phyloP scores from a whole-genome alignment of 2,797 vertebrate genomes.

The Diceros bicornis region DNA sequence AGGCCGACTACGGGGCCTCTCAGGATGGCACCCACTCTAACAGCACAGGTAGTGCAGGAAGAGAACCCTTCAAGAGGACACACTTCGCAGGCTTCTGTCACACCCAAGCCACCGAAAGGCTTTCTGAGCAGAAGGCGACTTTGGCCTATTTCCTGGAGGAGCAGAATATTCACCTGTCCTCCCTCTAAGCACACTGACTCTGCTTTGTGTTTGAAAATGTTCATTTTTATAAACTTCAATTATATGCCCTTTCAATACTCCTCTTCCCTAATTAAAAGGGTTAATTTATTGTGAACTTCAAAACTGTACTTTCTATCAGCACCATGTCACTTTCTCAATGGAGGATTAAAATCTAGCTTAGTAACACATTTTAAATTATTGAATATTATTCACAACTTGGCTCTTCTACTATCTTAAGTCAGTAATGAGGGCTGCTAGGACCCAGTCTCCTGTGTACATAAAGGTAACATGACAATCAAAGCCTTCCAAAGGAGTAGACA shows the following conservation, averaged over 20 bases:
- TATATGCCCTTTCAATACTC: neutral
- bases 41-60: rapidly evolving
- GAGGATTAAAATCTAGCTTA: neutral
- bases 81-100: rapidly evolving
- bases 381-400: neutral
- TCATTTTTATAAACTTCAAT: neutral
- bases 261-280: neutral
- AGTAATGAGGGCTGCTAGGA: neutral
- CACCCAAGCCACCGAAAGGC: rapidly evolving
- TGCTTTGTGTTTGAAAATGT: neutral
- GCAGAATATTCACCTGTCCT: neutral
- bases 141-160: neutral
- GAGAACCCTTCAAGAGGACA: rapidly evolving
- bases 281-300: neutral
- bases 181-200: too few relatives aligned
- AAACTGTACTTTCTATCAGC: neutral
- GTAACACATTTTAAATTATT: rapidly evolving
- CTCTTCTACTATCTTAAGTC: too few relatives aligned
- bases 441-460: rapidly evolving
- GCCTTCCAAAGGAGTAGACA: neutral
- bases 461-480: rapidly evolving
- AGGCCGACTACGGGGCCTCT: neutral
- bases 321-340: neutral
- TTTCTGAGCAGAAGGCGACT: too few relatives aligned
- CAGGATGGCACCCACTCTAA: rapidly evolving